Evolutionary conservation across 2,113 vertebrate species (phyloP).

Genomic region (Tursiops truncatus): DNA sequence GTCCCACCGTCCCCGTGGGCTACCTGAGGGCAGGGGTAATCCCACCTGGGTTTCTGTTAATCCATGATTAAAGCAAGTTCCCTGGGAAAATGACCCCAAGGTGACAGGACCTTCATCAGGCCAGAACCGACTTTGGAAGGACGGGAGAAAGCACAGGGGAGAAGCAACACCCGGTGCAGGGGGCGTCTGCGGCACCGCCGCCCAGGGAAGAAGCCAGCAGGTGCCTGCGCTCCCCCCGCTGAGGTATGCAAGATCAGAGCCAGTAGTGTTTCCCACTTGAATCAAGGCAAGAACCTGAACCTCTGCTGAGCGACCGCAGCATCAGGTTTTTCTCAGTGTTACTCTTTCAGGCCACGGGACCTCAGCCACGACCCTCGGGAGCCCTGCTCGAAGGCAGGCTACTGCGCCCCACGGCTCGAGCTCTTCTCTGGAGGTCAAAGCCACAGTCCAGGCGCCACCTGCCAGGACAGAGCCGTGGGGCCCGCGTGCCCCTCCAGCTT

Average conservation of each 20-base stretch:
- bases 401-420: not conserved
- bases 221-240: slow-evolving; percentile 57
- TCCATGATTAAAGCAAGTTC: slow-evolving; percentile 49
- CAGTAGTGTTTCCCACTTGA: slow-evolving; percentile 70
- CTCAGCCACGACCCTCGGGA: not conserved
- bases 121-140: slow-evolving; percentile 50
- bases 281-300: not conserved
- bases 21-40: not conserved
- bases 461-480: not conserved
- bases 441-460: not conserved
- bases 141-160: slow-evolving; percentile 29
- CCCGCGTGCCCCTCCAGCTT: not conserved
- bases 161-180: not conserved
- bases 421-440: slow-evolving; percentile 62
- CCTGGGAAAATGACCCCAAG: slow-evolving; percentile 53
- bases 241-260: slow-evolving; percentile 77
- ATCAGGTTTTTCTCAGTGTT: not conserved
- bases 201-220: not conserved
- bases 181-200: slow-evolving; percentile 75
- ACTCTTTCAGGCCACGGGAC: not conserved
- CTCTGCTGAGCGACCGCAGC: not conserved
- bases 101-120: slow-evolving; percentile 1
- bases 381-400: not conserved
- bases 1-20: not conserved
- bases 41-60: slow-evolving; percentile 32